Conservation (phyloP, 2,113 vertebrate species). For the Lepus europaeus region DNA sequence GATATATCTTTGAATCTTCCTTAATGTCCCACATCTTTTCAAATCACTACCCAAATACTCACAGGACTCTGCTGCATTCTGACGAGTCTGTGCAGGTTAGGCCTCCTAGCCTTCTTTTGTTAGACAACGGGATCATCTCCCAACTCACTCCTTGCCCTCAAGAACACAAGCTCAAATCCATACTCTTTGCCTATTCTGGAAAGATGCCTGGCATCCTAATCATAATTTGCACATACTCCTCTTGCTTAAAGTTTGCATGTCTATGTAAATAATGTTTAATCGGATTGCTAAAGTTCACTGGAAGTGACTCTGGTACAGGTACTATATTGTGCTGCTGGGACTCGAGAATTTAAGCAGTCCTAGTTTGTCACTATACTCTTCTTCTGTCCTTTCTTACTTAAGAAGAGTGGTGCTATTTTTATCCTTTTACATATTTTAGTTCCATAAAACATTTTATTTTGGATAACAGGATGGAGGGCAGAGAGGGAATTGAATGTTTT, state of each 20-base stretch:
- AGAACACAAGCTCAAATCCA: background rate
- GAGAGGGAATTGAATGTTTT: background rate
- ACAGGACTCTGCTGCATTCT: background rate
- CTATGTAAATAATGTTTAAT: background rate
- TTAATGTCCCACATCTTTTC: conserved; percentile 10
- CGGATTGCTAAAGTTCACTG: background rate
- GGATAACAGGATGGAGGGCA: background rate
- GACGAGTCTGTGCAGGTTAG: background rate
- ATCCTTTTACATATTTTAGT: background rate
- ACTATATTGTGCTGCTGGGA: too few species aligned
- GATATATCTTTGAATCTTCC: background rate
- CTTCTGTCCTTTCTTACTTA: background rate
- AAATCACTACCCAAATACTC: background rate
- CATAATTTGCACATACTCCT: background rate
- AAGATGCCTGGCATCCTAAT: background rate
- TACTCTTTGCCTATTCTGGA: background rate
- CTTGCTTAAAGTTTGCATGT: background rate
- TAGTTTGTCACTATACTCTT: background rate
- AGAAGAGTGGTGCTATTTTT: background rate
- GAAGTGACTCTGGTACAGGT: background rate
- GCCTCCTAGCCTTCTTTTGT: background rate
- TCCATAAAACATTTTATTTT: background rate
- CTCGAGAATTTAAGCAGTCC: background rate
- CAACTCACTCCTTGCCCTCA: background rate
- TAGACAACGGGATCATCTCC: background rate